phyloP scores from a whole-genome alignment of 2,888 invertebrate genomes.

The Thereva nobilitata region DNA sequence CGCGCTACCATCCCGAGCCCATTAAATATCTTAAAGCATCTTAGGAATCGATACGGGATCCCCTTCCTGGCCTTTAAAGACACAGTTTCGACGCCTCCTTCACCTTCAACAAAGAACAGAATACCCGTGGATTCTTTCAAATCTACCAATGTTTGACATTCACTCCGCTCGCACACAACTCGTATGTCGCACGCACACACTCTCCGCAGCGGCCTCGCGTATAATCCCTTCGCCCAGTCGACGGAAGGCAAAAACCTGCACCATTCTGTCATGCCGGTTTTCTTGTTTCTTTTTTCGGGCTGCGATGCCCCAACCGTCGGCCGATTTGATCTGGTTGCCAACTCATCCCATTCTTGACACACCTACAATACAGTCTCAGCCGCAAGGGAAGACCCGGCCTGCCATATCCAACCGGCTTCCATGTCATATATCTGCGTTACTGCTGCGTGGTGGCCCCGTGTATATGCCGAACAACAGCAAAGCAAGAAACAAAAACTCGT shows the following conservation, averaged over 20 bases:
- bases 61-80: background rate
- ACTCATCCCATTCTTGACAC: conserved; percentile 42
- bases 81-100: conserved; percentile 33
- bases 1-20: conserved; percentile 30
- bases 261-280: conserved; percentile 21
- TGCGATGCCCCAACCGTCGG: conserved; percentile 6
- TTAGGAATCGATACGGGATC: conserved; percentile 29
- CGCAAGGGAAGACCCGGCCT: conserved; percentile 19
- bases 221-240: conserved; percentile 22
- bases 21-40: conserved; percentile 34
- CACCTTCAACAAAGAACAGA: conserved; percentile 21
- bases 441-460: conserved; percentile 29
- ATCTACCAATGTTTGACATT: conserved; percentile 29
- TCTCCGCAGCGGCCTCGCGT: conserved; percentile 5
- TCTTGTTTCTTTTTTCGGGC: conserved; percentile 1
- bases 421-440: conserved; percentile 20
- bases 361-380: conserved; percentile 39
- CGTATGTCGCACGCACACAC: background rate
- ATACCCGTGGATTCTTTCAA: conserved; percentile 20
- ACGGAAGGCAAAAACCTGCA: conserved; percentile 10
- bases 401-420: conserved; percentile 29
- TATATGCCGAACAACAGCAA: conserved; percentile 18
- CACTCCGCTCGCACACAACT: conserved; percentile 6
- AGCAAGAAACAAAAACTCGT: conserved; percentile 26
- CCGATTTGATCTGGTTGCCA: conserved; percentile 21